Evolutionary conservation across 2,113 vertebrate species (phyloP), one percentile per base, ranked within the genome.

Genomic region (Typhlomys cinereus): DNA sequence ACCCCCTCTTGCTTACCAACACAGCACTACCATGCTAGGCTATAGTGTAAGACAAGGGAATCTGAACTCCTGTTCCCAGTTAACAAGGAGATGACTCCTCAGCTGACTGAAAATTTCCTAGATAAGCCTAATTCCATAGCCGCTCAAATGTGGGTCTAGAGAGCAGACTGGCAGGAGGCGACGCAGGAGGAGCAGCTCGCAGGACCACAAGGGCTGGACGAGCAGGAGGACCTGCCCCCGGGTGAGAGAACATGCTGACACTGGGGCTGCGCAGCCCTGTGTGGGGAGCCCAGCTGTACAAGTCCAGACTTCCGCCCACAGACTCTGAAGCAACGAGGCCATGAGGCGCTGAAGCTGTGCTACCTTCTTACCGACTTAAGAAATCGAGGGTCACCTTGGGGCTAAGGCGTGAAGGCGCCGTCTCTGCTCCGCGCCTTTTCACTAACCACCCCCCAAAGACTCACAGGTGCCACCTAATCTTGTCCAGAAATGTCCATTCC

Each of bases 221-320:
- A n/a, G n/a, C n/a, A n/a, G n/a, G n/a, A n/a, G n/a, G 50, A 61
- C 5, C 0, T 4, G 11, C 41, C 21, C 27, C 23, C 7, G 7
- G 39, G 62, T 20, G 3, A 62, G 50, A 82, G 78, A 11, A 34
- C 23, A 59, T 50, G 25, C 10, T 62, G 29, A 67, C 61, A 89
- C 11, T 36, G n/a, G n/a, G n/a, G n/a, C n/a, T 6, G 44, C 54
- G 61, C 59, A 69, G 34, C 34, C 15, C 41, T 14, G 44, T 50
- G 7, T 36, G 57, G 31, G 67, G 25, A 69, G 50, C 1, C 54
- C 23, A 48, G 59, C 50, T 41, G 20, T 1, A 27, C 27, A 46
- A 31, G 0, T 17, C 14, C 69, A 80, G 59, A 62, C 71, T 89
- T 76, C 86, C 46, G 62, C 46, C 27, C 34, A 90, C 41, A 83